Base-by-base conservation (phyloP, 2,888 invertebrate genomes). In the Resseliella maxima region DNA sequence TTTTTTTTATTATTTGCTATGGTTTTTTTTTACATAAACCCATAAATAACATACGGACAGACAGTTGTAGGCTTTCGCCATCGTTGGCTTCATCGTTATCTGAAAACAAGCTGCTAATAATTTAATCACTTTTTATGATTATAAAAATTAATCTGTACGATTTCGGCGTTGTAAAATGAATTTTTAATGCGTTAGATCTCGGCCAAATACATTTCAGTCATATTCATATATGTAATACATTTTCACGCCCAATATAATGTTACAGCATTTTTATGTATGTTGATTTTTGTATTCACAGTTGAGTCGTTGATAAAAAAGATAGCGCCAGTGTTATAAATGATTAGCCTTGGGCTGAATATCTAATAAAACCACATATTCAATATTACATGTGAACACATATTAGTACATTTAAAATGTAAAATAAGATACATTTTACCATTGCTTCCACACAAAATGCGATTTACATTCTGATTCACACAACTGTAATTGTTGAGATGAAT, bases 301-400 rank as follows among this genome's bases (percentile, higher is more conserved):
- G 5, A 59, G n/a, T 24, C 24, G 5, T 59, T 59, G 59, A 59
- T 59, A 72, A 72, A 72, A 31, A 5, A 72, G 72, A 72, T 72
- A 72, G 72, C 72, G 72, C 72, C 72, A 72, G 35, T n/a, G 12
- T 31, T 72, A 50, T 3, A n/a, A 31, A 8, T 72, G 31, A 15
- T n/a, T 2, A 72, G 72, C 72, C 72, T 72, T 72, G 72, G 72
- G 72, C 72, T 72, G 31, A 72, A 21, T 72, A 31, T 72, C 31
- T 31, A 59, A 24, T 6, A 24, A 59, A 59, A 59, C 59, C 5
- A 6, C 12, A 59, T 59, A 15, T 59, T 59, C 59, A 59, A 24
- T 59, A 24, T 8, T 18, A 31, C 72, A 35, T 15, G n/a, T n/a
- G n/a, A n/a, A n/a, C n/a, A n/a, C n/a, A n/a, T n/a, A n/a, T n/a